Base-by-base conservation (phyloP, 2,113 vertebrate genomes). In the Ivindomyrus marchei region DNA sequence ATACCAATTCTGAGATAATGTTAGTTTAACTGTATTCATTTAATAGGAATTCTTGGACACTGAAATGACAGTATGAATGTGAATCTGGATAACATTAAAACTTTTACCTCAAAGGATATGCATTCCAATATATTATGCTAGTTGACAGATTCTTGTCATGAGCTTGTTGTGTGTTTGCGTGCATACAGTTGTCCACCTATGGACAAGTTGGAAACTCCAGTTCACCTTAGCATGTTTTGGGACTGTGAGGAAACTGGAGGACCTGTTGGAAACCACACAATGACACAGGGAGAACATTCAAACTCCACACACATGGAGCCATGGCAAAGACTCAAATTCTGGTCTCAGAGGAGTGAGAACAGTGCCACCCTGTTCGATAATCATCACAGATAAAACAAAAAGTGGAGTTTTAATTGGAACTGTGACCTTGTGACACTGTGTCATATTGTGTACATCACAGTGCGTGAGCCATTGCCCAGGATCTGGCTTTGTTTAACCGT, bases 1-100 rank as follows among this genome's bases (percentile, higher is more conserved):
- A 90, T 13, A 36, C 58, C 87, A 88, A 77, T 84, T 90, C 39
- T 58, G 50, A 88, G 90, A 90, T 90, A 88, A 91, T 90, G 88
- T 87, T 84, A 56, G 31, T 88, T 45, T 88, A 53, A 15, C 39
- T 15, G 49, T 42, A 86, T 85, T 66, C 39, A 52, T 52, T 87
- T 15, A 53, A 49, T 53, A 49, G 2, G 19, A 47, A 42, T 80
- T 80, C 31, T 19, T 17, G 49, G 2, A 52, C n/a, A 17, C 47
- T 47, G 45, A 39, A 24, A 52, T 53, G 36, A 47, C 85, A 52
- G 85, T 7, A 36, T 6, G 17, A 52, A 53, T 52, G 85, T 27
- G n/a, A 50, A 19, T 3, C 46, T 53, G 47, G 1, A 31, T 50
- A 36, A 31, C 15, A 47, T 52, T 27, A 17, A 52, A 42, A 83